Base-by-base conservation (phyloP, 2,888 invertebrate genomes). In the Pollenia labialis region DNA sequence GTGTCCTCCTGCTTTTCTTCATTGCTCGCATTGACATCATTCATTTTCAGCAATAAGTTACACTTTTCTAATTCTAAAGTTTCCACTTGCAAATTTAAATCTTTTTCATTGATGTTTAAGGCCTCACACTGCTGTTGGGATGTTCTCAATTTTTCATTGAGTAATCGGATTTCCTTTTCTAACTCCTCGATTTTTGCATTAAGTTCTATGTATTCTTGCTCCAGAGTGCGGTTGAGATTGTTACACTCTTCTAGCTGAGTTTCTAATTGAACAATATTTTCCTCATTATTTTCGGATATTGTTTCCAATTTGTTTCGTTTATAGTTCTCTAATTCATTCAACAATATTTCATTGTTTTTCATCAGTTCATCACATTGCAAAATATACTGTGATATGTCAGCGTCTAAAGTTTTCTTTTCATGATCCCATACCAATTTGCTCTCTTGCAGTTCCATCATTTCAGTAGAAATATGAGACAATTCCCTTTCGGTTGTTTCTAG, bases 281-380 rank as follows among this genome's bases (percentile, higher is more conserved):
- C 96, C 93, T 96, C 96, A 89, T 96, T 96, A 1, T 95, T 95
- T 93, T 96, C 96, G 71, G 95, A 95, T 74, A 96, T 96, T 0
- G 96, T 96, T 91, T 96, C 95, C 88, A 96, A 92, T 89, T 95
- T 95, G 87, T 93, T 93, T 64, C 92, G 91, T 86, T 96, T 96
- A 74, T 95, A 94, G 68, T 95, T 94, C 60, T 96, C 94, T 85
- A 96, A 94, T 92, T 96, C 96, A 69, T 94, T 94, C 88, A 96
- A 94, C n/a, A 96, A 93, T 83, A 95, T 94, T 90, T 96, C 96
- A 90, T 96, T 96, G 91, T 96, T 96, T 91, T 95, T 95, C 92
- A 95, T 95, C 91, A 96, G 94, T 90, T 96, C 95, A 82, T 94
- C 96, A 88, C 95, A 95, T 92, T 96, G 96, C 42, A 94, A 92